Evolutionary conservation across 2,888 invertebrate genomes (phyloP).

Genomic region (Nebria brevicollis): DNA sequence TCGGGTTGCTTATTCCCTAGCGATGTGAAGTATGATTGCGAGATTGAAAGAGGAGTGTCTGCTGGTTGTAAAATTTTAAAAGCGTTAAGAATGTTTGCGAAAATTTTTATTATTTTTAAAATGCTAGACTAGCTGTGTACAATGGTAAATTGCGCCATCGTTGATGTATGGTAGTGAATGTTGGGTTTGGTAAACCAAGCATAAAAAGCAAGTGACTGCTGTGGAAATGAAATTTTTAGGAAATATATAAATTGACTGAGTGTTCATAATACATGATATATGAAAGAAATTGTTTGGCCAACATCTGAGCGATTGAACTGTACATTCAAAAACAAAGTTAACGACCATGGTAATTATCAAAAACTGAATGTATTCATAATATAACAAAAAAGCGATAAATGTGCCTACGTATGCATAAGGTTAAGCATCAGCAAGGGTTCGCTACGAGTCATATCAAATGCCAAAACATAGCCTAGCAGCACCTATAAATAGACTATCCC

Average conservation of each 20-base stretch:
- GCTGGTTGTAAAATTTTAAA: too few species aligned
- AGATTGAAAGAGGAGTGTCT: too few species aligned
- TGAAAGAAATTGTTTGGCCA: background rate
- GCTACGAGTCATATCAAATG: background rate
- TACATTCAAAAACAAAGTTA: background rate
- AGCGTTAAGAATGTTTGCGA: too few species aligned
- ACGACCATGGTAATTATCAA: background rate
- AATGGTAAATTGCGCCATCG: too few species aligned
- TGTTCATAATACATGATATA: background rate
- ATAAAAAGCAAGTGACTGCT: too few species aligned
- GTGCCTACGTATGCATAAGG: background rate
- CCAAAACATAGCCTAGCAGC: background rate
- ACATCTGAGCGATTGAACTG: background rate
- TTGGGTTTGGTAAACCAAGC: too few species aligned
- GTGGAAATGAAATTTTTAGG: too few species aligned
- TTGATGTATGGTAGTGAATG: too few species aligned
- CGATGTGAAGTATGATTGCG: too few species aligned
- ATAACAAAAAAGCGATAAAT: background rate
- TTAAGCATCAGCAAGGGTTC: background rate
- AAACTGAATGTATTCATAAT: background rate
- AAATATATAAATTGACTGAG: background rate
- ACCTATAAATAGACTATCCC: background rate
- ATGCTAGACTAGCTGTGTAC: too few species aligned
- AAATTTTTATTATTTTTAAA: too few species aligned
- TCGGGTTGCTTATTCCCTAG: too few species aligned